Conservation (phyloP, 92 coral and sea anemone genomes). For the Anthopleura xanthogrammica region DNA sequence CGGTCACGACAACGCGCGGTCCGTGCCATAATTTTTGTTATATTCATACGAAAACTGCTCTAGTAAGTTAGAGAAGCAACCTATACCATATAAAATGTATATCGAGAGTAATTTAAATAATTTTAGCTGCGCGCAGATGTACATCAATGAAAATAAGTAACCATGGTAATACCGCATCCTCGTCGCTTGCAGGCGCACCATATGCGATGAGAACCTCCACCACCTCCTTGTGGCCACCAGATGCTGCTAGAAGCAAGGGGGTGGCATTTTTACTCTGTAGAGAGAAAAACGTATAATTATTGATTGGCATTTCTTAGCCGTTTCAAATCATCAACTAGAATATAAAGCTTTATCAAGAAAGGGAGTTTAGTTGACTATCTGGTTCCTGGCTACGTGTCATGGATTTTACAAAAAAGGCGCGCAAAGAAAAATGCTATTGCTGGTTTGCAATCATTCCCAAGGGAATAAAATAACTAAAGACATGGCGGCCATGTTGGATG, state of each 20-base stretch:
- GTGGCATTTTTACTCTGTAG: slow-evolving; percentile 90
- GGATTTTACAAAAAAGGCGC: no score
- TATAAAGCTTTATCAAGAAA: no score
- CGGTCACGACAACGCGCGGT: no score
- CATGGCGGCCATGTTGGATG: no score
- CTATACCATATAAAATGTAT: neutral
- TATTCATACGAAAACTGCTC: no score
- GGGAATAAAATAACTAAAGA: no score
- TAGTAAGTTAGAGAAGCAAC: neutral
- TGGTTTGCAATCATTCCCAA: no score
- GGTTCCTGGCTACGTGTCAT: neutral
- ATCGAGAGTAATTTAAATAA: neutral
- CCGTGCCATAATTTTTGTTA: no score
- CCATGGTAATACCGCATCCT: slow-evolving; percentile 74
- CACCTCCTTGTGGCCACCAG: slow-evolving; percentile 97
- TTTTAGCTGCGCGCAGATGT: neutral
- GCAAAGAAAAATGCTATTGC: no score
- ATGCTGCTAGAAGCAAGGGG: slow-evolving; percentile 95
- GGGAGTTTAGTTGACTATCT: no score
- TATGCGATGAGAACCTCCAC: slow-evolving; percentile 85
- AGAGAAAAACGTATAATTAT: neutral
- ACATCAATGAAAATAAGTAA: neutral
- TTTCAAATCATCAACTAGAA: no score
- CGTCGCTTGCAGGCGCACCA: slow-evolving; percentile 92
- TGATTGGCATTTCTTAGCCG: no score